Evolutionary conservation across 1,140 invertebrate genomes (phyloP).

Genomic region (Brachionus paranguensis): DNA sequence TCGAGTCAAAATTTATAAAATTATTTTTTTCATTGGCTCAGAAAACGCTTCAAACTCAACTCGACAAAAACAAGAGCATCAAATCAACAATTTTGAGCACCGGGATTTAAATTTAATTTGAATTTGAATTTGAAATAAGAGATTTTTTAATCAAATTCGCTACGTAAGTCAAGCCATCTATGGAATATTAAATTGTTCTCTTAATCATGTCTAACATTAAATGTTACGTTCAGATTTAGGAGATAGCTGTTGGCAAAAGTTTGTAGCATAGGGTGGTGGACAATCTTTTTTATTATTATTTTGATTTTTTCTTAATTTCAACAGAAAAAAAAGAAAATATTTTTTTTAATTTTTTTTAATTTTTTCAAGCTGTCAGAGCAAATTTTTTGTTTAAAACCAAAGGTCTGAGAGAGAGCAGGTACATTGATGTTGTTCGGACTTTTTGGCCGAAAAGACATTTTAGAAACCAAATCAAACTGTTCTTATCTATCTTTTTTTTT

Average conservation of each 20-base stretch:
- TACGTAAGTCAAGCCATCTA: conserved; percentile 22
- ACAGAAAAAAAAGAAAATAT: no score
- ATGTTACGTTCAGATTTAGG: background rate
- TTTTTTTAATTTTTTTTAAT: no score
- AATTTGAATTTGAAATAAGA: conserved; percentile 20
- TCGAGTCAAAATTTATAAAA: background rate
- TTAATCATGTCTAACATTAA: background rate
- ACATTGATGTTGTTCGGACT: background rate
- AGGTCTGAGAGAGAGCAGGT: background rate
- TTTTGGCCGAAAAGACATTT: background rate
- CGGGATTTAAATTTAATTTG: conserved; percentile 13
- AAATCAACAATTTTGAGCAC: background rate
- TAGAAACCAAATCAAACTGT: background rate
- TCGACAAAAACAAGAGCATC: background rate
- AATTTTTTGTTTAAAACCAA: background rate
- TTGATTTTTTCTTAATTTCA: no score
- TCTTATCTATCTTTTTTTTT: background rate
- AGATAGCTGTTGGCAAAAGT: no score
- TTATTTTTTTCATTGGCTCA: background rate
- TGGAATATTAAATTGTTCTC: conserved; percentile 25
- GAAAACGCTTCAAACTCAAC: background rate
- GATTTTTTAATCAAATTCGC: background rate
- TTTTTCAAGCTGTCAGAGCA: no score
- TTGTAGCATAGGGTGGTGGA: no score
- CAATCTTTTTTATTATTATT: no score